phyloP scores from a whole-genome alignment of 2,888 invertebrate species.

The Drosophila colorata region DNA sequence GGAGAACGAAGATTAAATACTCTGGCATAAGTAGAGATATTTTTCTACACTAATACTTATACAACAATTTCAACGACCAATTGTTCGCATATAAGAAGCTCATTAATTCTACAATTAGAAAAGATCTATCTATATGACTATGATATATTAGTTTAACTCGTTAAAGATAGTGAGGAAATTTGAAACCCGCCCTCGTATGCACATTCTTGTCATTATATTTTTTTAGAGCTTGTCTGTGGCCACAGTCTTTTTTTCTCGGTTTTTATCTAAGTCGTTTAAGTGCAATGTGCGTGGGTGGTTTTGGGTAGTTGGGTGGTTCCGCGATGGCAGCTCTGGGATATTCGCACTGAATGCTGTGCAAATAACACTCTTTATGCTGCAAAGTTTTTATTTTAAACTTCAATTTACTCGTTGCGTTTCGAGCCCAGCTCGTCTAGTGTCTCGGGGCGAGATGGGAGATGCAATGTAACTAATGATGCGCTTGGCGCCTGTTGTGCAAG shows the following conservation, averaged over 20 bases:
- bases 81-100: no score
- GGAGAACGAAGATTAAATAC: no score
- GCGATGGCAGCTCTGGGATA: conserved; percentile 29
- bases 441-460: background rate
- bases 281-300: conserved; percentile 48
- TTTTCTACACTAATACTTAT: no score
- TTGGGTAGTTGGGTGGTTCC: conserved; percentile 9
- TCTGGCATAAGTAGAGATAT: no score
- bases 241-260: conserved; percentile 73
- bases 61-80: no score
- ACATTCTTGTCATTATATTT: conserved; percentile 68
- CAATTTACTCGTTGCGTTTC: conserved; percentile 67
- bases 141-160: background rate
- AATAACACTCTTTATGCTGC: conserved; percentile 71
- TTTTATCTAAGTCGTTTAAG: conserved; percentile 77
- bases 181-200: conserved; percentile 38
- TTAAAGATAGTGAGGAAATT: background rate
- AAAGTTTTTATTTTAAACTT: conserved; percentile 81
- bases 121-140: no score
- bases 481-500: conserved; percentile 61
- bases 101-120: no score
- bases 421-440: conserved; percentile 19
- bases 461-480: conserved; percentile 76
- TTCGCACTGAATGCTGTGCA: conserved; percentile 58
- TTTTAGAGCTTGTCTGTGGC: conserved; percentile 65